Base-by-base conservation (phyloP, 2,113 vertebrate species). In the Solenodon paradoxus region DNA sequence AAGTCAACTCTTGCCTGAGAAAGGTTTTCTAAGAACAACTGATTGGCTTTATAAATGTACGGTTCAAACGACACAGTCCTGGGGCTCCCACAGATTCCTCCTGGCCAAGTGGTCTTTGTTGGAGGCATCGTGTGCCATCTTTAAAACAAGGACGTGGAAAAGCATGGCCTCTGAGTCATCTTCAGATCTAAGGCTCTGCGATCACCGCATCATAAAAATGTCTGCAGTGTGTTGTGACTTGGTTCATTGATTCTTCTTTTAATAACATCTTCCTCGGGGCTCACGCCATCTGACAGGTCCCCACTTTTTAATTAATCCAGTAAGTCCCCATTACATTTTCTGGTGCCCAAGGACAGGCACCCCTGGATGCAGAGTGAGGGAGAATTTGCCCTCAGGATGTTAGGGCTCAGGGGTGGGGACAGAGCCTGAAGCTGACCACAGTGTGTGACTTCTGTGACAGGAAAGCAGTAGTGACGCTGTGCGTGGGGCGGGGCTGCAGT, bases 301-400 rank as follows among this genome's bases (percentile, higher is more conserved):
- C 28, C 16, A 4, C 16, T 84, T 55, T 86, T 17, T 12, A 40
- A 45, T 16, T 49, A 9, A n/a, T 24, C 22, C 5, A n/a, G 8
- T 32, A 15, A 30, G 6, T 78, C 12, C 86, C 49, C 32, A 9
- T 53, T 24, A 12, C 15, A n/a, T 38, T 5, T n/a, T 15, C 47
- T n/a, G 40, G 26, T 1, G 24, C 38, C 16, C 30, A 3, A 1
- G 38, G 19, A 28, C 1, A 32, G 51, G 32, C 3, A 3, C 30
- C 45, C 53, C 51, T 49, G 42, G 20, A 38, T 12, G 28, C 2
- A 30, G 5, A 19, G 55, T 59, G 15, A 20, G 1, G 42, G 57
- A 78, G 72, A 12, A 68, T n/a, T 1, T 26, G 38, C 30, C 24
- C 28, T 77, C 28, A 1, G 47, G 61, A 1, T 15, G 35, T 28